Conservation (phyloP, 2,888 invertebrate genomes). For the Drosophila silvestris region DNA sequence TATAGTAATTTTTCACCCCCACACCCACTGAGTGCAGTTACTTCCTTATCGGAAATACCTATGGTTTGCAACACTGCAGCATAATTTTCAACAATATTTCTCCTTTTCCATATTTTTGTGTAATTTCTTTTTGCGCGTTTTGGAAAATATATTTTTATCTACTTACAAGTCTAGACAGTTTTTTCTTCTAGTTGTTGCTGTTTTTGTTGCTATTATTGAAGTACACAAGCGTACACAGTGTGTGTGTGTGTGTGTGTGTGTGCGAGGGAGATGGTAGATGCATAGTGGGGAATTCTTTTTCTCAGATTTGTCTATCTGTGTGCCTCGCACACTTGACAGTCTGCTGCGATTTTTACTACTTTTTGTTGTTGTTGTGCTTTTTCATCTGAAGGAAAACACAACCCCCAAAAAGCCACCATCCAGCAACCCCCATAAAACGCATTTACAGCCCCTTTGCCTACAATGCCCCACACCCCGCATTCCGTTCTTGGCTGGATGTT, state of each 20-base stretch:
- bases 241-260: slow-evolving; percentile 10
- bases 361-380: slow-evolving; percentile 39
- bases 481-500: slow-evolving; percentile 19
- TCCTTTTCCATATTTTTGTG: slow-evolving; percentile 36
- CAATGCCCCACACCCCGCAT: not conserved
- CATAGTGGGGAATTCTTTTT: slow-evolving; percentile 22
- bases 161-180: slow-evolving; percentile 68
- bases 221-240: slow-evolving; percentile 13
- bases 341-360: slow-evolving; percentile 69
- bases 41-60: slow-evolving; percentile 67
- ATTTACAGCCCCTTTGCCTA: slow-evolving; percentile 45
- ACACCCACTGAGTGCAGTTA: slow-evolving; percentile 15
- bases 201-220: slow-evolving; percentile 42
- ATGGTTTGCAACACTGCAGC: slow-evolving; percentile 46
- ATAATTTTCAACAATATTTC: slow-evolving; percentile 42
- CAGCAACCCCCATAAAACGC: slow-evolving; percentile 76
- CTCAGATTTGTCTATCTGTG: not conserved
- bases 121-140: slow-evolving; percentile 29
- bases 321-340: slow-evolving; percentile 35
- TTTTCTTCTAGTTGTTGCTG: slow-evolving; percentile 29
- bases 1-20: slow-evolving; percentile 48
- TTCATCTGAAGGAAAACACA: slow-evolving; percentile 11
- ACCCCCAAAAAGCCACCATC: slow-evolving; percentile 58
- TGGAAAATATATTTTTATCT: slow-evolving; percentile 67
- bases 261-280: slow-evolving; percentile 29